These are phyloP conservation scores for Berghia stephanieae DNA, from an alignment of 1,140 invertebrate species.

Conservation along the genomic window DNA sequence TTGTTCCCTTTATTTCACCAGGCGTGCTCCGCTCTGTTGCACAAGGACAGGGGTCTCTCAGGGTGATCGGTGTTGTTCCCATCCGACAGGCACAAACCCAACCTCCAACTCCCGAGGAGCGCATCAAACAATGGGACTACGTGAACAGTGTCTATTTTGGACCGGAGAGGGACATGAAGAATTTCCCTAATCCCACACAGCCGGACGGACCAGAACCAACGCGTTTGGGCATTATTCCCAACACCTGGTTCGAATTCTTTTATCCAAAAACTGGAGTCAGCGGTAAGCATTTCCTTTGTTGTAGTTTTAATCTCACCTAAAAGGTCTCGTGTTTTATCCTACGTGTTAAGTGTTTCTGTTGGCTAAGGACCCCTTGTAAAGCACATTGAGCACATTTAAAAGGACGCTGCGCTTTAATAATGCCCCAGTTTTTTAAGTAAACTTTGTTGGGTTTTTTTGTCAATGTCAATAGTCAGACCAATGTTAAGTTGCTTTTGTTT, in stretches of 20 bases:
- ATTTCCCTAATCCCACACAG: slow-evolving; percentile 77
- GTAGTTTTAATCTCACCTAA: too few species aligned
- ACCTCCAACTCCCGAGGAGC: slow-evolving; percentile 16
- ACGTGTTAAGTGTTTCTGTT: too few species aligned
- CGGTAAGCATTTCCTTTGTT: too few species aligned
- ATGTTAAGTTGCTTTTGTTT: too few species aligned
- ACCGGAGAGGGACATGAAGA: slow-evolving; percentile 72
- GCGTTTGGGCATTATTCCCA: slow-evolving; percentile 87
- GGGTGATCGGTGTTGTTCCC: slow-evolving; percentile 16
- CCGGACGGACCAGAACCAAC: slow-evolving; percentile 77
- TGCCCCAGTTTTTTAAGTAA: too few species aligned
- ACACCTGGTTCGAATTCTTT: slow-evolving; percentile 93
- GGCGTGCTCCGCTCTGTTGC: slow-evolving; percentile 2
- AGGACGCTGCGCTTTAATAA: too few species aligned
- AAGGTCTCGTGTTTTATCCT: too few species aligned
- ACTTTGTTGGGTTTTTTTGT: too few species aligned
- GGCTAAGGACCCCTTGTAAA: too few species aligned
- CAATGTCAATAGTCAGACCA: too few species aligned
- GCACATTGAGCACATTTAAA: too few species aligned
- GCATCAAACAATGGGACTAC: slow-evolving; percentile 50
- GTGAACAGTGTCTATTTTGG: slow-evolving; percentile 61
- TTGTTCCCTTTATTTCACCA: slow-evolving; percentile 3
- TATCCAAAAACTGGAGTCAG: slow-evolving; percentile 90
- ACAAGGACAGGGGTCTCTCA: slow-evolving; percentile 11
- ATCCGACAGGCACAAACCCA: background rate